phyloP scores from a whole-genome alignment of 2,888 invertebrate genomes.

The Cabera pusaria region DNA sequence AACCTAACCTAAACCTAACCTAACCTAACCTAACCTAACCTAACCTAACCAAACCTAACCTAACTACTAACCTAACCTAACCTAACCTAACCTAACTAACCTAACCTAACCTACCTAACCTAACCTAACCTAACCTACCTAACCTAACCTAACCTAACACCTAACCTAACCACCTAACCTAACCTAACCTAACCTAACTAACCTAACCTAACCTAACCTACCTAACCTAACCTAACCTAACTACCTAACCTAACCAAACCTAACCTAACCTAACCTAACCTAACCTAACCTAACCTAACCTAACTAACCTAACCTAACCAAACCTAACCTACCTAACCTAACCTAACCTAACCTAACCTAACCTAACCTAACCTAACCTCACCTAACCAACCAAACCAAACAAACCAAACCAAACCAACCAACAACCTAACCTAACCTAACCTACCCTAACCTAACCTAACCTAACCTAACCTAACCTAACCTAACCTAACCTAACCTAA shows the following conservation, averaged over 20 bases:
- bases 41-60: constrained; percentile 13
- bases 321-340: constrained; percentile 8
- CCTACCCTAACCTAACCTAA: constrained; percentile 10
- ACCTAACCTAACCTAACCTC: constrained; percentile 5
- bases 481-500: constrained; percentile 18
- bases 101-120: constrained; percentile 13
- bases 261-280: constrained; percentile 12
- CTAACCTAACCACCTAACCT: constrained; percentile 12
- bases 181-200: constrained; percentile 15
- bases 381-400: constrained; percentile 12
- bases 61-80: constrained; percentile 12
- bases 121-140: constrained; percentile 11
- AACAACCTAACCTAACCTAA: constrained; percentile 9
- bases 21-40: constrained; percentile 13
- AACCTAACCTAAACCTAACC: constrained; percentile 12
- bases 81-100: constrained; percentile 12
- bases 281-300: constrained; percentile 12
- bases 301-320: constrained; percentile 16
- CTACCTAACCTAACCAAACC: constrained; percentile 9
- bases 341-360: constrained; percentile 9
- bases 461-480: constrained; percentile 16
- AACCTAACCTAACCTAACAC: constrained; percentile 11
- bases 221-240: constrained; percentile 12
- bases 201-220: constrained; percentile 12
- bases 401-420: constrained; percentile 7